Evolutionary conservation across 2,113 vertebrate genomes (phyloP), one percentile per base, ranked within the genome.

Genomic region (Shinisaurus crocodilurus): DNA sequence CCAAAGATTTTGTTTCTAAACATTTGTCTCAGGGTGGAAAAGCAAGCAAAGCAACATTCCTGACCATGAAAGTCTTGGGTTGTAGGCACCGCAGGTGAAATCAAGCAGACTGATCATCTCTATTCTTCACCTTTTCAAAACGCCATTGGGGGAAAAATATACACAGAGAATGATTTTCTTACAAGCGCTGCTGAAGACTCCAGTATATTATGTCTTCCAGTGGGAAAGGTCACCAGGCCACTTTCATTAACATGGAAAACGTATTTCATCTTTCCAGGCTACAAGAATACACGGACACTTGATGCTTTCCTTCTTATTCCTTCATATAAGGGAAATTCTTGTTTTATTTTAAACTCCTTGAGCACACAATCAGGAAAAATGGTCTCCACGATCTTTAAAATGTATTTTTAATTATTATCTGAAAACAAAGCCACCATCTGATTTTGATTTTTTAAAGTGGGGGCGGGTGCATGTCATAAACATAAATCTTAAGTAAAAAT

Each of bases 1-100:
- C 57, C 87, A 91, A 89, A 89, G 83, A 54, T 91, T 91, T 85
- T 89, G 48, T 89, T 89, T 86, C 82, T 91, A 79, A 85, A 81
- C 87, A 85, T 81, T 91, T 85, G 29, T 91, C 48, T 91, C 80
- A 34, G 72, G 79, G 86, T 77, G 80, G 86, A 91, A 86, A 79
- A 91, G 87, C 82, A 86, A 75, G 82, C 65, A 40, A 89, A 50
- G 82, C 90, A 81, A 65, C 82, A 89, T 91, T 91, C 82, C 87
- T 89, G 54, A 67, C 89, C 12, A n/a, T 10, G 60, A 83, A 88
- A 88, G 67, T 74, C 75, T 89, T 70, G 25, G 20, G 37, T 74
- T 70, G 29, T 23, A 84, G 63, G 86, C 80, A 88, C 70, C 86
- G 27, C 90, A 91, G 90, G 86, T 88, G 70, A 88, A 91, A 63